phyloP scores from a whole-genome alignment of 2,797 vertebrate genomes.

The Mallotus villosus region DNA sequence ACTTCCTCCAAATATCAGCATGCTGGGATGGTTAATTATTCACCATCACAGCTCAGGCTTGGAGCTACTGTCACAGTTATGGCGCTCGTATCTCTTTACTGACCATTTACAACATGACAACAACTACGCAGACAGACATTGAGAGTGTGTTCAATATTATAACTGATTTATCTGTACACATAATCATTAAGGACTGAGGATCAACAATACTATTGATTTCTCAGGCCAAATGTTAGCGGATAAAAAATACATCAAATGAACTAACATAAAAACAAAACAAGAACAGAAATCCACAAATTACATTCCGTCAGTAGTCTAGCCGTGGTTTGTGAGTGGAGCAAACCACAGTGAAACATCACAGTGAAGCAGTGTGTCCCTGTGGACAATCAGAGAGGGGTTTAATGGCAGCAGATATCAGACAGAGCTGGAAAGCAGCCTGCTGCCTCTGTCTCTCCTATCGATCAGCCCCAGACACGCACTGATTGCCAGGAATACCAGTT shows the following conservation, averaged over 20 bases:
- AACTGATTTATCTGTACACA: too few species aligned
- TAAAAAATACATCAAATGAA: background rate
- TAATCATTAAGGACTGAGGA: too few species aligned
- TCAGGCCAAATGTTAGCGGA: too few species aligned
- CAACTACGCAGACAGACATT: too few species aligned
- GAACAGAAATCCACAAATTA: constrained; percentile 50
- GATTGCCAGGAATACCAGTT: constrained; percentile 60
- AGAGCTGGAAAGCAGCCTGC: constrained; percentile 60
- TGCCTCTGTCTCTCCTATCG: constrained; percentile 60
- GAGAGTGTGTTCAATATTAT: too few species aligned
- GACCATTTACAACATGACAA: too few species aligned
- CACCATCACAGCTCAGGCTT: too few species aligned
- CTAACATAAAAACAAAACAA: constrained; percentile 34
- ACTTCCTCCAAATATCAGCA: constrained; percentile 45
- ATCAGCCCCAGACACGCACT: constrained; percentile 52
- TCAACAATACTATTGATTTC: too few species aligned
- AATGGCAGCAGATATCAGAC: constrained; percentile 25
- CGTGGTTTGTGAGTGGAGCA: constrained; percentile 45
- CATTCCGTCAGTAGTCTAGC: constrained; percentile 58
- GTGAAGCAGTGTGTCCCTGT: constrained; percentile 38
- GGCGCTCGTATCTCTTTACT: too few species aligned
- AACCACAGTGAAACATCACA: constrained; percentile 49
- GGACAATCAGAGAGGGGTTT: constrained; percentile 47
- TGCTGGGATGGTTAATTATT: constrained; percentile 26
- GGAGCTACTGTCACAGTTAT: too few species aligned